Evolutionary conservation across 2,797 vertebrate genomes (phyloP), one percentile per base, ranked within the genome.

Genomic region (Epinephelus awoara): DNA sequence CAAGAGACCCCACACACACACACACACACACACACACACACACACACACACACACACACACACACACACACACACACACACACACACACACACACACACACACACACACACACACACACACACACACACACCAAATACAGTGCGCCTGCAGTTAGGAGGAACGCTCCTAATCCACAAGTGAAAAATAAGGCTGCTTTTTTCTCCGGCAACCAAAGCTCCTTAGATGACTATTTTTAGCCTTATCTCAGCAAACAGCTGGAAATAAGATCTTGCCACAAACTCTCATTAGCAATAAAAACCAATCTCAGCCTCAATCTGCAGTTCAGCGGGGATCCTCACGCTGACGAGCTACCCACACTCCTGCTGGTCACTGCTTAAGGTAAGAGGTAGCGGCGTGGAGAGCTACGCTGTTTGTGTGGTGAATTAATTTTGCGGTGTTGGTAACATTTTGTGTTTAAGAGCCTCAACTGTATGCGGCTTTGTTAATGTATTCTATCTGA

Each of bases 181-280:
- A 72, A 82, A 81, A 88, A 80, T 68, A 50, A 79, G 62, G 69
- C 85, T 25, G 70, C 50, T 54, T 80, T 84, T 87, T 85, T 51
- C 85, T 72, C 66, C 72, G 23, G 71, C 75, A 55, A 46, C 83
- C 68, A 85, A 92, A 94, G 89, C 92, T 86, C 74, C 88, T 93
- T 92, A 89, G 47, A 78, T 21, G 23, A 85, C 89, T 92, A 91
- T 92, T 91, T 94, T 90, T 89, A 91, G 79, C 83, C 80, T 90
- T 76, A 85, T 92, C 90, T 84, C 85, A 49, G 79, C 79, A 85
- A 89, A 88, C 90, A 90, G 89, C 88, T 80, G 88, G 82, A 86
- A 79, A 82, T 77, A 61, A 85, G 67, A 89, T 85, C 77, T 82
- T 2, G 0, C 52, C 79, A 59, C 81, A 71, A 79, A 83, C 75